These are phyloP conservation scores for Epizoanthus scotinus DNA, from an alignment of 92 coral and sea anemone genomes.

Conservation along the genomic window DNA sequence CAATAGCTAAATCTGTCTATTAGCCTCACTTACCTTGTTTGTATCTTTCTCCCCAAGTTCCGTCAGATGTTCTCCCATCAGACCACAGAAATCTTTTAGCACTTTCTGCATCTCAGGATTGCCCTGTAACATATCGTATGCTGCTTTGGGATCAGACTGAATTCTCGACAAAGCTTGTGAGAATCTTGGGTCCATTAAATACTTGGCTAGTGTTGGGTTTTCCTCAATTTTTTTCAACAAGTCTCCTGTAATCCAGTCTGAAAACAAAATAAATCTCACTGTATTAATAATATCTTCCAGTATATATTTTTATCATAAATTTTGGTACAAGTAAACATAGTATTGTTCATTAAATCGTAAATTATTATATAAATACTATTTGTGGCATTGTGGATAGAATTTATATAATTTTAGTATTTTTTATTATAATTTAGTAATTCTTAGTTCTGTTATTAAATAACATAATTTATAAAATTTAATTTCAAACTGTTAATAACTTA, in stretches of 20 bases:
- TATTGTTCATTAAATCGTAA: no score
- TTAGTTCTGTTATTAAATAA: background rate
- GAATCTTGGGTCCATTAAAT: constrained; percentile 76
- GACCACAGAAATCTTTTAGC: constrained; percentile 66
- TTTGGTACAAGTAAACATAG: no score
- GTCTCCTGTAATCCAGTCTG: constrained; percentile 85
- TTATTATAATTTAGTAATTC: no score
- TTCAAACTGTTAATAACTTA: no score
- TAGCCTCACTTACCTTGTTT: background rate
- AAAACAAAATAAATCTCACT: background rate
- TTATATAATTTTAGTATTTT: no score
- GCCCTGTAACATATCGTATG: constrained; percentile 53
- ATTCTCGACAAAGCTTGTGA: constrained; percentile 69
- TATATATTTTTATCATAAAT: no score
- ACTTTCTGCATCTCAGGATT: constrained; percentile 76
- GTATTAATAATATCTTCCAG: no score
- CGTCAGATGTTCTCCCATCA: constrained; percentile 83
- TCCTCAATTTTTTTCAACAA: constrained; percentile 68
- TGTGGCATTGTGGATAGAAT: no score
- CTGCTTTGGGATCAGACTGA: constrained; percentile 69
- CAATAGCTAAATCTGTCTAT: no score
- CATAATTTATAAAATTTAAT: background rate
- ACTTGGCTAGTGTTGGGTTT: constrained; percentile 67
- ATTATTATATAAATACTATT: no score
- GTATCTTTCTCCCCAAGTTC: constrained; percentile 52